phyloP scores from a whole-genome alignment of 2,113 vertebrate genomes.

The Anser brachyrhynchus region DNA sequence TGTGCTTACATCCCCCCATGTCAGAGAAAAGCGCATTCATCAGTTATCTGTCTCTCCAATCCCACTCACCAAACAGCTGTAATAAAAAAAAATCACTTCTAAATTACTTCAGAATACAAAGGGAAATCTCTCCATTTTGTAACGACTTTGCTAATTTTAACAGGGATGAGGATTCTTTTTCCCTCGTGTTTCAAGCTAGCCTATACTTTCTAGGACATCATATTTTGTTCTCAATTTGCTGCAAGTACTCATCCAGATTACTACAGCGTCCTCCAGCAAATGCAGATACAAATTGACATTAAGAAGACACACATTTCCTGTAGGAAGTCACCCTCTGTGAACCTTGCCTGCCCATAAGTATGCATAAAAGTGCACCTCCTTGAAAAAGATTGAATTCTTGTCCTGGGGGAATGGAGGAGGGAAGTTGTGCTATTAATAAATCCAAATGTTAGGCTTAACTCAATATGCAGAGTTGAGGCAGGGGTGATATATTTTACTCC shows the following conservation, averaged over 20 bases:
- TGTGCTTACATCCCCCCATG: not conserved
- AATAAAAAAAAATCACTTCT: constrained; percentile 52
- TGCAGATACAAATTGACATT: constrained; percentile 62
- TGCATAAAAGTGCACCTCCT: constrained; percentile 41
- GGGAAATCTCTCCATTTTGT: constrained; percentile 59
- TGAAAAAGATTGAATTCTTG: constrained; percentile 23
- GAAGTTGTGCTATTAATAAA: constrained; percentile 28
- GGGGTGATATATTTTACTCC: not conserved
- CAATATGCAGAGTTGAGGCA: not conserved
- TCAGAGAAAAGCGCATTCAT: constrained; percentile 33
- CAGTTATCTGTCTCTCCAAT: constrained; percentile 70
- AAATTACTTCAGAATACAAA: constrained; percentile 56
- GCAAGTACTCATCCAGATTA: constrained; percentile 45
- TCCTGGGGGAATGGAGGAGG: not conserved
- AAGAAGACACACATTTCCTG: constrained; percentile 58
- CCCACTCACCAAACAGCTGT: constrained; percentile 59
- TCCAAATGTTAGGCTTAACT: constrained; percentile 31
- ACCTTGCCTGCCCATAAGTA: constrained; percentile 50
- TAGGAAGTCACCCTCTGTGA: constrained; percentile 64
- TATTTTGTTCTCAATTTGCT: constrained; percentile 66
- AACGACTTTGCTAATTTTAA: constrained; percentile 42
- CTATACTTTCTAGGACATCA: constrained; percentile 13
- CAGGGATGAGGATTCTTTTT: not conserved
- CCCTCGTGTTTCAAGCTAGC: constrained; percentile 32
- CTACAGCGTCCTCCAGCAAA: constrained; percentile 31